A percentile compares a stretch with the other conserved stretches of the same genome.
Conservation (phyloP, 2,113 vertebrate species). For the Rhineura floridana region DNA sequence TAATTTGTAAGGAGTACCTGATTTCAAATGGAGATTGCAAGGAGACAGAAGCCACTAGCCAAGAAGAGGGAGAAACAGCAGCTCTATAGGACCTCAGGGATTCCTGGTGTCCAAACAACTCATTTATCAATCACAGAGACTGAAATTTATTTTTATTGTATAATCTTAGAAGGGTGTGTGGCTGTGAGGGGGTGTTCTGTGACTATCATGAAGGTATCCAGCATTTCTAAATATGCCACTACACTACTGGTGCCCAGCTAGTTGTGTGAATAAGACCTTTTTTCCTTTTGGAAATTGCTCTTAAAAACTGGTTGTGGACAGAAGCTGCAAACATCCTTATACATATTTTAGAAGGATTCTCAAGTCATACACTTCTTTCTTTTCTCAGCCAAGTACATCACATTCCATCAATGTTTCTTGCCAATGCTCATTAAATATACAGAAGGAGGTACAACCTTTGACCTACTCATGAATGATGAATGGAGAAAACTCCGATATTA, state of each 20-base stretch:
- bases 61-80: too few species aligned
- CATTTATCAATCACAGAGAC: too few species aligned
- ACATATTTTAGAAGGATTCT: not conserved
- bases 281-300: not conserved
- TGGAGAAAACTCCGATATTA: fast-evolving
- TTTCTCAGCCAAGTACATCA: not conserved
- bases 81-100: too few species aligned
- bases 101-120: too few species aligned
- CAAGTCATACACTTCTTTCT: not conserved
- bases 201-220: too few species aligned
- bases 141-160: too few species aligned
- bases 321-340: not conserved
- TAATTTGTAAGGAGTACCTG: too few species aligned
- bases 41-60: too few species aligned
- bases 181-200: too few species aligned
- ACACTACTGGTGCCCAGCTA: not conserved
- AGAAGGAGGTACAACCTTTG: not conserved
- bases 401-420: not conserved
- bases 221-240: too few species aligned
- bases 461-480: constrained; percentile 29
- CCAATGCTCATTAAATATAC: not conserved
- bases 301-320: not conserved
- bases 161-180: too few species aligned
- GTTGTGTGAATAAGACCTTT: not conserved
- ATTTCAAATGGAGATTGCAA: too few species aligned